Conservation (phyloP, 2,888 invertebrate species). For the Priocnemis perturbator region DNA sequence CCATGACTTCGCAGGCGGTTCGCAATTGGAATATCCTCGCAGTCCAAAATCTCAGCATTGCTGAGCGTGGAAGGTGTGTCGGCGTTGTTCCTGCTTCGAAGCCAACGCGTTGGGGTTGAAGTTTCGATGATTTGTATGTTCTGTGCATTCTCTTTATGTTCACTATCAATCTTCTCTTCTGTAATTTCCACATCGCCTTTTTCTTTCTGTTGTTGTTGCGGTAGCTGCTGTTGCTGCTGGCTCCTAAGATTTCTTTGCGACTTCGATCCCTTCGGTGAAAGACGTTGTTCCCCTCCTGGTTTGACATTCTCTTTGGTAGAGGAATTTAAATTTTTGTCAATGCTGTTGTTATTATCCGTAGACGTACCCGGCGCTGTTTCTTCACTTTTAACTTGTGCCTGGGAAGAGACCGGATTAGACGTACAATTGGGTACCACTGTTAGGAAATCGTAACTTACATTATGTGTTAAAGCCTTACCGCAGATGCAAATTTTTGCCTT, state of each 20-base stretch:
- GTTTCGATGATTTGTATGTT: conserved; percentile 37
- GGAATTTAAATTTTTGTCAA: conserved; percentile 68
- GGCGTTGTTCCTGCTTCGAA: conserved; percentile 56
- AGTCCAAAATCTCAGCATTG: conserved; percentile 23
- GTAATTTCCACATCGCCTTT: conserved; percentile 31
- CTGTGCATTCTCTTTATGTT: conserved; percentile 43
- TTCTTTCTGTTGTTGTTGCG: conserved; percentile 18
- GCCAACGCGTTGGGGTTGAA: conserved; percentile 51
- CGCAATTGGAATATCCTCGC: conserved; percentile 58
- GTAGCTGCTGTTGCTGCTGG: conserved; percentile 37
- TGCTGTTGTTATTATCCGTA: conserved; percentile 64
- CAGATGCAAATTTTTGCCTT: neutral
- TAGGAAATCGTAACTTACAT: too few species aligned
- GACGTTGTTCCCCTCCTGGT: conserved; percentile 34
- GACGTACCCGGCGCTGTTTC: conserved; percentile 60
- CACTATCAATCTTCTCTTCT: conserved; percentile 33
- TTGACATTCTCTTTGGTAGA: conserved; percentile 43
- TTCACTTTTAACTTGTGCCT: conserved; percentile 63
- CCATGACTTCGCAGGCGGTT: conserved; percentile 65
- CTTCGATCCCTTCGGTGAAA: conserved; percentile 30
- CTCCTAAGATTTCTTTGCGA: conserved; percentile 55
- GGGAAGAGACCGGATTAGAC: conserved; percentile 60
- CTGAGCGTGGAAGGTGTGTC: conserved; percentile 35
- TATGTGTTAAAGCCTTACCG: too few species aligned
- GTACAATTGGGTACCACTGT: conserved; percentile 52